phyloP scores from a whole-genome alignment of 2,797 vertebrate genomes.

The Tragopan temminckii region DNA sequence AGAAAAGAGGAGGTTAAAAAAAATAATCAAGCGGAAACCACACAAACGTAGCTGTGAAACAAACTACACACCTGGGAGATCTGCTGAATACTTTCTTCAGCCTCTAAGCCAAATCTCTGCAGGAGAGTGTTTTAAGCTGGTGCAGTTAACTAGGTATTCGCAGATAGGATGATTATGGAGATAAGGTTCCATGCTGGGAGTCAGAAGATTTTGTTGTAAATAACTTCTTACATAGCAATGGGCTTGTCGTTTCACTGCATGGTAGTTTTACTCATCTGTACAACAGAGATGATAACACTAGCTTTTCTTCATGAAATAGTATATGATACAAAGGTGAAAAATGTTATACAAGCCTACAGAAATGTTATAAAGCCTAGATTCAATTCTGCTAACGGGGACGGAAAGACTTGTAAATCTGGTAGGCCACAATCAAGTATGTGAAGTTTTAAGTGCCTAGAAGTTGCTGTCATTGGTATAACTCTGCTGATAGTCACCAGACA shows the following conservation, averaged over 20 bases:
- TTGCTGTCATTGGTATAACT: background rate
- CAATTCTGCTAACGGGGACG: background rate
- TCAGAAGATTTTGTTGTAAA: constrained; percentile 22
- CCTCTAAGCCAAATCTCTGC: background rate
- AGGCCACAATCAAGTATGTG: background rate
- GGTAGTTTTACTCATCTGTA: background rate
- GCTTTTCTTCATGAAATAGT: background rate
- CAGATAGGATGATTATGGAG: background rate
- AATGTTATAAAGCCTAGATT: background rate
- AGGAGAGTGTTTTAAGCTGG: constrained; percentile 10
- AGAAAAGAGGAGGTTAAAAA: background rate
- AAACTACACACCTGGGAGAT: background rate
- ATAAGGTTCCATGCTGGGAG: background rate
- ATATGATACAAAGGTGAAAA: background rate
- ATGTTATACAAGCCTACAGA: background rate
- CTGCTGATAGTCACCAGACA: background rate
- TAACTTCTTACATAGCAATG: background rate
- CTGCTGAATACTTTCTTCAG: background rate
- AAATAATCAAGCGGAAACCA: background rate
- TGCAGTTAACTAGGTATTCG: constrained; percentile 2
- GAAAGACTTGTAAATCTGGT: background rate
- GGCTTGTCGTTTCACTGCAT: background rate
- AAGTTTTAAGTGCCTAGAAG: background rate
- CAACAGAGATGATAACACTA: background rate
- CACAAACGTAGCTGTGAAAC: background rate